A percentile compares a stretch with the other conserved stretches of the same genome.
Evolutionary conservation across 2,113 vertebrate genomes (phyloP).

Genomic region (Pleuronectes platessa): DNA sequence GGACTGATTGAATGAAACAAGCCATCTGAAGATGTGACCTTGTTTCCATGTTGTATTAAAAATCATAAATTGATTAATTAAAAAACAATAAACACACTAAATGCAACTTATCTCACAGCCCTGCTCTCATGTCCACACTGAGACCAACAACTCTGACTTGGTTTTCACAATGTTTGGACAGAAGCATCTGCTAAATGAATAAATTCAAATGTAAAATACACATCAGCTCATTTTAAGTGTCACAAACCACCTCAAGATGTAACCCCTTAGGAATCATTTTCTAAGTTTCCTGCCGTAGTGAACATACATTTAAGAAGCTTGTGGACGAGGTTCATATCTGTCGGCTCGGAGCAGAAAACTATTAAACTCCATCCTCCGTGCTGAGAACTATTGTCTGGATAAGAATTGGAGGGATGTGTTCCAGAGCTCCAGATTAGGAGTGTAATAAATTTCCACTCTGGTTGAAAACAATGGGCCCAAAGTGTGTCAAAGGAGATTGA

Average conservation of each 20-base stretch:
- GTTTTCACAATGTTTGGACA: no score
- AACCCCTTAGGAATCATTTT: neutral
- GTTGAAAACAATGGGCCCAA: constrained; percentile 52
- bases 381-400: constrained; percentile 32
- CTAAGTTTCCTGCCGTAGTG: neutral
- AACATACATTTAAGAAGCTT: neutral
- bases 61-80: no score
- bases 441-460: constrained; percentile 51
- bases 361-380: constrained; percentile 26
- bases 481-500: constrained; percentile 62
- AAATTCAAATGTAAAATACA: neutral
- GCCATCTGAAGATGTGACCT: no score
- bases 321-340: neutral
- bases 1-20: no score
- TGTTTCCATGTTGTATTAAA: no score
- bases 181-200: no score
- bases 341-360: constrained; percentile 1
- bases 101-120: neutral
- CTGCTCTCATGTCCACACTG: neutral
- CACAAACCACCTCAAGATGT: no score
- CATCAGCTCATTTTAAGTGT: no score
- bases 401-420: constrained; percentile 50
- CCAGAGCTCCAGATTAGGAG: constrained; percentile 56
- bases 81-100: no score
- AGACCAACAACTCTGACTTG: no score